Evolutionary conservation across 2,888 invertebrate species (phyloP), one percentile per base, ranked within the genome.

Genomic region (Meghimatium bilineatum): DNA sequence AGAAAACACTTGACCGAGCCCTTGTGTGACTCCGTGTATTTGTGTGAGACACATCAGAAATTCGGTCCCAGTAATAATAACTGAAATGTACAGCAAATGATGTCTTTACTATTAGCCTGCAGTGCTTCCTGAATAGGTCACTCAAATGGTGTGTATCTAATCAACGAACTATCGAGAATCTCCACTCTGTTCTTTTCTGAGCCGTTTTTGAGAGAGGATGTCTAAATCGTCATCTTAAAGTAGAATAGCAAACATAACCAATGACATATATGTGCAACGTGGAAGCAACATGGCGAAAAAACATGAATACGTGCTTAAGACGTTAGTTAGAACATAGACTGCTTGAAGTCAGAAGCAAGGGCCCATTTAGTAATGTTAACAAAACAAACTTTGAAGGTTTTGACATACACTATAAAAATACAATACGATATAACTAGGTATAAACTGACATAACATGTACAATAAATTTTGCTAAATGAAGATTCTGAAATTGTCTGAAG

Each of bases 1-100:
- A 52, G 44, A 74, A 74, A 74, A 74, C 52, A 74, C 74, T 74
- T 74, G 52, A 52, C 52, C 23, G 52, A 17, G 32, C 52, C 17
- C 52, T 32, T 52, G 52, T 34, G 17, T 32, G 74, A 74, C 74
- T n/a, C 49, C 32, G 74, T 14, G 12, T 72, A 23, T 44, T 72
- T n/a, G 26, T 34, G 29, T 34, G 32, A 52, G 34, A 12, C 74
- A 52, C 3, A 52, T 29, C 8, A 74, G 71, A 71, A 38, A 71
- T 38, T 38, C 26, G 23, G 26, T 32, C 26, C 5, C 38, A 71
- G n/a, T 67, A 14, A 38, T n/a, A 71, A 71, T 26, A 71, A 71
- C 38, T 71, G 8, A 3, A 71, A 5, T 71, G 36, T 38, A n/a
- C 23, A 14, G 32, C 66, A 66, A 66, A 17, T 1, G 1, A 23